These are phyloP conservation scores for Dicaeum eximium DNA, from an alignment of 2,113 vertebrate genomes.

Conservation along the genomic window DNA sequence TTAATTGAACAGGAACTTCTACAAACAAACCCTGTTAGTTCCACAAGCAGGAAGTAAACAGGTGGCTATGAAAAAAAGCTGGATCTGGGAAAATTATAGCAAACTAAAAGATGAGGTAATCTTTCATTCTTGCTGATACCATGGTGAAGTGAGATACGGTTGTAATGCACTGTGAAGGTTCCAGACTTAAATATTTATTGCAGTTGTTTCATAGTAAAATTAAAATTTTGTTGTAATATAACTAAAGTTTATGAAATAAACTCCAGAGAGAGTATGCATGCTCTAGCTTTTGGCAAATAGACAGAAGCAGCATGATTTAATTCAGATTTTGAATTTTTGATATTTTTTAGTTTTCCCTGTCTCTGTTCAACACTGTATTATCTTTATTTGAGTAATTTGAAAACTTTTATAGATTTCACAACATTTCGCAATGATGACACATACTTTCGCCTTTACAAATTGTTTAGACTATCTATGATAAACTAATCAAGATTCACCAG, in stretches of 20 bases:
- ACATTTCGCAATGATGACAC: not conserved
- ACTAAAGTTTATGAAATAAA: not conserved
- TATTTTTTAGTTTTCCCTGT: not conserved
- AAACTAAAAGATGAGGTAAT: not conserved
- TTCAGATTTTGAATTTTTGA: not conserved
- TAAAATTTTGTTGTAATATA: not conserved
- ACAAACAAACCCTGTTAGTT: not conserved
- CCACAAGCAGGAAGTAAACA: not conserved
- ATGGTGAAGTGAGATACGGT: not conserved
- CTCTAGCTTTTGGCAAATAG: not conserved
- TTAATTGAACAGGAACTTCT: not conserved
- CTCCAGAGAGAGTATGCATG: not conserved
- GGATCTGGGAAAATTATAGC: not conserved
- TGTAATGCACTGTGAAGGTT: not conserved
- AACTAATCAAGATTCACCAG: not conserved
- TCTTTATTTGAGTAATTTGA: not conserved
- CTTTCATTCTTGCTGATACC: not conserved
- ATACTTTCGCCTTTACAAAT: not conserved
- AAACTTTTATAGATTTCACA: not conserved
- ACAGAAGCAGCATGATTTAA: not conserved
- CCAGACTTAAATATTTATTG: not conserved
- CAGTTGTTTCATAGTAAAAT: not conserved
- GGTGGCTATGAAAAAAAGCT: not conserved
- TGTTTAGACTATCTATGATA: conserved; percentile 16
- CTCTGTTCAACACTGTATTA: not conserved